These are phyloP conservation scores for Drosophila truncata DNA, from an alignment of 1,140 invertebrate species.

Conservation along the genomic window DNA sequence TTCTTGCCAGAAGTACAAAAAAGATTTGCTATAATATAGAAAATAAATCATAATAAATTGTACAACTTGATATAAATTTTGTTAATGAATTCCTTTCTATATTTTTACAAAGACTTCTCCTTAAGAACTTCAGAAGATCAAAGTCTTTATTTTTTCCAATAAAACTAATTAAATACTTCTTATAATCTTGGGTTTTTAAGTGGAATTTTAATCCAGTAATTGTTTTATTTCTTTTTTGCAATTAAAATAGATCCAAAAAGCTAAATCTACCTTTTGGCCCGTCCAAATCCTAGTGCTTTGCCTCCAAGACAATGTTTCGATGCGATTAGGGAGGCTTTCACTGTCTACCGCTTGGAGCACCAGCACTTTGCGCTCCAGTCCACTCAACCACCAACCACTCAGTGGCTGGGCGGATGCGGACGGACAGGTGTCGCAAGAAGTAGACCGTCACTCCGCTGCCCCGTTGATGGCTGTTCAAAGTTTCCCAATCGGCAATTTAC, in stretches of 20 bases:
- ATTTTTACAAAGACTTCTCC: neutral
- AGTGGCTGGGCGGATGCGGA: constrained; percentile 6
- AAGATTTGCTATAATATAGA: neutral
- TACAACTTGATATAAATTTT: neutral
- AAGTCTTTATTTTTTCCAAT: neutral
- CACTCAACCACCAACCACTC: neutral
- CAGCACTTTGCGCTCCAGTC: neutral
- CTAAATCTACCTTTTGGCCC: neutral
- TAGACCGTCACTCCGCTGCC: neutral
- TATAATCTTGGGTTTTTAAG: neutral
- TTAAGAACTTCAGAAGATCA: neutral
- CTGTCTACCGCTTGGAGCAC: neutral
- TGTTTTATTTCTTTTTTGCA: no score
- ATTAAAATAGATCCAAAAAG: neutral
- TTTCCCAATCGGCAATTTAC: constrained; percentile 23
- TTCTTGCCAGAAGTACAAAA: neutral
- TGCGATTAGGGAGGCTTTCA: constrained; percentile 19
- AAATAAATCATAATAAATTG: neutral
- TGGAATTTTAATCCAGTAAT: neutral
- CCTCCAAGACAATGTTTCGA: neutral
- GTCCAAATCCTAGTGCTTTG: neutral
- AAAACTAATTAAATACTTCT: neutral
- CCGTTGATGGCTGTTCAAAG: constrained; percentile 17
- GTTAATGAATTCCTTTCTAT: neutral
- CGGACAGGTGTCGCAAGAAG: constrained; percentile 16